Evolutionary conservation across 1,140 invertebrate genomes (phyloP).

Genomic region (Heliconius congener): DNA sequence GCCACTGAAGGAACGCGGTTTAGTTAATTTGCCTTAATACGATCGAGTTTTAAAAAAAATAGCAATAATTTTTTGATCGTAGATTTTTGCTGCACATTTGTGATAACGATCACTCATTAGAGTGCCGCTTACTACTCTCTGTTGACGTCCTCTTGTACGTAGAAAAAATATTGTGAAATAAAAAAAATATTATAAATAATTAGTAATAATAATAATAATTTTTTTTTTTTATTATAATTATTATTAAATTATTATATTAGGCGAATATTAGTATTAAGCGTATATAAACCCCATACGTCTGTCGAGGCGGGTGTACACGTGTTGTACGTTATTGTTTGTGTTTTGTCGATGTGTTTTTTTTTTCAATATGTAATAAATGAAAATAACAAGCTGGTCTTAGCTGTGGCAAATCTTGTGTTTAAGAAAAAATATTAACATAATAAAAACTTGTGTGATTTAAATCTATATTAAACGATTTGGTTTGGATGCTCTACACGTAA

Average conservation of each 20-base stretch:
- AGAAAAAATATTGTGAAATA: constrained; percentile 68
- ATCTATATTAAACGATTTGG: neutral
- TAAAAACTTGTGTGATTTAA: neutral
- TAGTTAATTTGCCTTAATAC: constrained; percentile 69
- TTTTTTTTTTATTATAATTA: too few relatives aligned
- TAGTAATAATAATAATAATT: too few relatives aligned
- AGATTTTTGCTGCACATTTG: constrained; percentile 71
- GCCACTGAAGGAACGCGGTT: constrained; percentile 27
- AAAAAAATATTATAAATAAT: too few relatives aligned
- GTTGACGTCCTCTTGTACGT: constrained; percentile 74
- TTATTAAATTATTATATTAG: constrained; percentile 68
- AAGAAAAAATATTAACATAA: neutral
- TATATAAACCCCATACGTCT: constrained; percentile 70
- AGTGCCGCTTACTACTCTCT: constrained; percentile 70
- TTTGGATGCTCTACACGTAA: neutral
- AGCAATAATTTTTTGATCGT: constrained; percentile 74
- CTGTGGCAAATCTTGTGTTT: neutral
- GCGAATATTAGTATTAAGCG: constrained; percentile 72
- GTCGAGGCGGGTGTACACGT: constrained; percentile 37
- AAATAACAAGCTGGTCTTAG: neutral
- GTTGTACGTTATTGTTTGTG: constrained; percentile 21
- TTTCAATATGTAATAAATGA: neutral
- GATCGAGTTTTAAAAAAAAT: constrained; percentile 66
- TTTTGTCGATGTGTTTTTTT: neutral
- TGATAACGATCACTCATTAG: constrained; percentile 69